Conservation (phyloP, 2,888 invertebrate genomes). For the Cheilosia vernalis region DNA sequence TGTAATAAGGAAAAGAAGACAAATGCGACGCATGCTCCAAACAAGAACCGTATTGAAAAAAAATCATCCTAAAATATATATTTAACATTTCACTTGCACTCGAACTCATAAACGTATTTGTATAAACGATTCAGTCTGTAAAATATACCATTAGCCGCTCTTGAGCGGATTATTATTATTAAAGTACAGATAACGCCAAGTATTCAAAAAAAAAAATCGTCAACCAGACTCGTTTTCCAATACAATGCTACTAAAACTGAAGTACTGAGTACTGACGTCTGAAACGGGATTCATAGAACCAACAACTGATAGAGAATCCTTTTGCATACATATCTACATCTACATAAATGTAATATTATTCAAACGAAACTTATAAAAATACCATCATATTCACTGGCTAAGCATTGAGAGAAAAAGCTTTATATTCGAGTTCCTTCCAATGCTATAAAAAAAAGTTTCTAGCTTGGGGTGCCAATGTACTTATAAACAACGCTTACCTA, state of each 20-base stretch:
- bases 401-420: background rate
- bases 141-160: background rate
- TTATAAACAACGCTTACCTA: no score
- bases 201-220: background rate
- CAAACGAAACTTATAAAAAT: background rate
- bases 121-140: background rate
- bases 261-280: background rate
- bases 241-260: slow-evolving; percentile 39
- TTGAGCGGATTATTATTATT: background rate
- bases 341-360: no score
- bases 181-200: background rate
- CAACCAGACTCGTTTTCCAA: slow-evolving; percentile 11
- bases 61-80: background rate
- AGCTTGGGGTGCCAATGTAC: no score
- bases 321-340: background rate
- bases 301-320: background rate
- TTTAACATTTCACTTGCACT: background rate
- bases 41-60: background rate
- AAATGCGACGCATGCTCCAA: slow-evolving; percentile 61
- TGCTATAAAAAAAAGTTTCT: background rate
- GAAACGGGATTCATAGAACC: background rate
- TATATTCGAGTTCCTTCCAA: background rate
- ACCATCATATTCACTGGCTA: background rate
- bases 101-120: no score
- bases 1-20: slow-evolving; percentile 23